Evolutionary conservation across 2,888 invertebrate species (phyloP).

Genomic region (Operophtera brumata): DNA sequence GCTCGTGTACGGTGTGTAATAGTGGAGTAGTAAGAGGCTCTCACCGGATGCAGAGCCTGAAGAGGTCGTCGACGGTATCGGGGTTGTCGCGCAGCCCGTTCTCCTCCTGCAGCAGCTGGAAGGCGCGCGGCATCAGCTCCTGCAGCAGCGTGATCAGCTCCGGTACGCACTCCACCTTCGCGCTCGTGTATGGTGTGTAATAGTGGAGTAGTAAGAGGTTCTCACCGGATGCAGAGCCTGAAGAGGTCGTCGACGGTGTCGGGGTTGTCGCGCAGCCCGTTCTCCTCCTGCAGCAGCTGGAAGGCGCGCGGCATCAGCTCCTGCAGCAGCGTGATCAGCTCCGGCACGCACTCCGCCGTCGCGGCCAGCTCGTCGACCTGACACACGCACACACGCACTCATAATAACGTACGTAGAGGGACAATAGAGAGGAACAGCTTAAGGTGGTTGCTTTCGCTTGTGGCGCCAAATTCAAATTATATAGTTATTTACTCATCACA

Average conservation of each 20-base stretch:
- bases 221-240: slow-evolving; percentile 86
- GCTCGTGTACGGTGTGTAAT: no score
- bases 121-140: slow-evolving; percentile 90
- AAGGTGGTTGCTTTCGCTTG: no score
- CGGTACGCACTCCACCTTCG: slow-evolving; percentile 82
- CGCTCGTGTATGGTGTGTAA: no score
- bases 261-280: slow-evolving; percentile 94
- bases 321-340: slow-evolving; percentile 91
- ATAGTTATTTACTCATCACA: no score
- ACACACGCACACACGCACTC: no score
- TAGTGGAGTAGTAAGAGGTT: no score
- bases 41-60: slow-evolving; percentile 83
- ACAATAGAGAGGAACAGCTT: no score
- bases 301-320: slow-evolving; percentile 92
- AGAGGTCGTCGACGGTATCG: slow-evolving; percentile 98
- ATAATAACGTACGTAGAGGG: no score
- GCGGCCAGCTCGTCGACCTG: slow-evolving; percentile 86
- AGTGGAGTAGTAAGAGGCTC: no score
- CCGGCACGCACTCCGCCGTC: slow-evolving; percentile 83
- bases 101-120: slow-evolving; percentile 87
- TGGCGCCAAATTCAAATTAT: no score
- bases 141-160: slow-evolving; percentile 92
- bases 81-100: slow-evolving; percentile 95
- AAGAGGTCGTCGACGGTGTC: slow-evolving; percentile 99
- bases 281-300: slow-evolving; percentile 86